Percentiles rank a stretch among this genome's conserved stretches.
phyloP scores from a whole-genome alignment of 2,888 invertebrate genomes.

The Boloria euphrosyne region DNA sequence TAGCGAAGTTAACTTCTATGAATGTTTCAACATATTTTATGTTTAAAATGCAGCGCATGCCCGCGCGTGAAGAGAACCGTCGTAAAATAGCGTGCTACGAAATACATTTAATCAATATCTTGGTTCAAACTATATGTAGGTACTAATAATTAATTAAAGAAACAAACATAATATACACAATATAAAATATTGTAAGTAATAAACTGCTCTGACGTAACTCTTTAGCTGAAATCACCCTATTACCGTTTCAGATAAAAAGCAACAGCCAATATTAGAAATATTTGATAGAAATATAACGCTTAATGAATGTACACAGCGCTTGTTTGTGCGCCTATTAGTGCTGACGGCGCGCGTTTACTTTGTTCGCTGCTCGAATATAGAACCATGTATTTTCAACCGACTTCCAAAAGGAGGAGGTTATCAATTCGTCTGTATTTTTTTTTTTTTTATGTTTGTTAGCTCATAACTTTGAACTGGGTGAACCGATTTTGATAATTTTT shows the following conservation, averaged over 20 bases:
- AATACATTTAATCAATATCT: background rate
- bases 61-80: background rate
- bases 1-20: background rate
- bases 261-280: background rate
- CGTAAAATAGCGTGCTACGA: background rate
- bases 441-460: no score
- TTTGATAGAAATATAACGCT: background rate
- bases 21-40: background rate
- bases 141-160: background rate
- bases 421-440: no score
- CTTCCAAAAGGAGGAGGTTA: no score
- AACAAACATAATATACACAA: no score
- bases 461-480: no score
- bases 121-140: background rate
- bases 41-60: conserved; percentile 3
- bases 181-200: no score
- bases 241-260: background rate
- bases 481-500: no score
- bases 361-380: background rate
- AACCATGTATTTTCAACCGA: background rate
- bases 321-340: background rate
- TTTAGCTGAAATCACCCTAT: no score
- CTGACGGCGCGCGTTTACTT: background rate
- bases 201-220: no score
- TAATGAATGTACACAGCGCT: background rate